Percentiles rank a stretch among this genome's conserved stretches.
Evolutionary conservation across 2,797 vertebrate species (phyloP).

Genomic region (Antrozous pallidus): DNA sequence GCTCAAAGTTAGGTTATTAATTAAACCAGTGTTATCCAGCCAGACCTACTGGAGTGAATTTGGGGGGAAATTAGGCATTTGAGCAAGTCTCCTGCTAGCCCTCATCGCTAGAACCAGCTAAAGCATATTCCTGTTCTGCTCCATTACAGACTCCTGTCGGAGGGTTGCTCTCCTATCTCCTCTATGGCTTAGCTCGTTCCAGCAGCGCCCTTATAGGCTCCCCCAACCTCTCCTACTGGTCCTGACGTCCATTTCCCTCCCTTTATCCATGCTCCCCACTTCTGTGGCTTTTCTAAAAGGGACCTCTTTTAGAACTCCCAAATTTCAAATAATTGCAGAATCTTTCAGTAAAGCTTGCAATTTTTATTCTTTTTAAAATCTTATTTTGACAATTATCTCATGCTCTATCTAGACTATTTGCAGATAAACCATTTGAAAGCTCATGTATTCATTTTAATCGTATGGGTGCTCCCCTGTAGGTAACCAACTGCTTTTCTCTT

Average conservation of each 20-base stretch:
- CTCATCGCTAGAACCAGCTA: background rate
- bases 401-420: background rate
- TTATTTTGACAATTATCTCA: background rate
- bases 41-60: background rate
- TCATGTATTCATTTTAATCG: conserved; percentile 27
- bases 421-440: background rate
- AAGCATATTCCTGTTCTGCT: background rate
- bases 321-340: background rate
- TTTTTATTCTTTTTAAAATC: background rate
- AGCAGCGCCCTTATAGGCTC: background rate
- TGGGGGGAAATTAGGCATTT: background rate
- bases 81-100: background rate
- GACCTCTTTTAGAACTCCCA: background rate
- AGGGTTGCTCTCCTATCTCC: background rate
- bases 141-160: background rate
- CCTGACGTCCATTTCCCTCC: background rate
- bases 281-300: background rate
- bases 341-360: background rate
- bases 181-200: background rate
- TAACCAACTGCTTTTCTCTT: too few species aligned
- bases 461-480: too few species aligned
- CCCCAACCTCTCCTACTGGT: background rate
- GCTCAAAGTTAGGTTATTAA: background rate
- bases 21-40: background rate
- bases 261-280: too few species aligned